A percentile compares a stretch with the other conserved stretches of the same genome.
phyloP scores from a whole-genome alignment of 2,888 invertebrate species.

The Diloba caeruleocephala region DNA sequence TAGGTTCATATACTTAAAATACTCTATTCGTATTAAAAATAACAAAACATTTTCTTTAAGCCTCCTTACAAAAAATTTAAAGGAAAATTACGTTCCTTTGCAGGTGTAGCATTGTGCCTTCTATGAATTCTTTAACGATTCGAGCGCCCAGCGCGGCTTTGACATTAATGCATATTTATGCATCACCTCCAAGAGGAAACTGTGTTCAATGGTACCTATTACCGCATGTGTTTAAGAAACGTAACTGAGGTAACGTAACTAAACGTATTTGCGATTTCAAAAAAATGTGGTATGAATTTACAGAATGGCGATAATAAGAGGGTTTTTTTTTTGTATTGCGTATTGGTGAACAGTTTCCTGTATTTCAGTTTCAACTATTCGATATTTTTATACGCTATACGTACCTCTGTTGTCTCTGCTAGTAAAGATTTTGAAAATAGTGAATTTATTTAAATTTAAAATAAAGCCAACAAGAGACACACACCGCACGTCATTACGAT shows the following conservation, averaged over 20 bases:
- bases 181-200: constrained; percentile 22
- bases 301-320: not conserved
- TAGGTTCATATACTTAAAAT: no score
- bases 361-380: no score
- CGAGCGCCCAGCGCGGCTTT: constrained; percentile 20
- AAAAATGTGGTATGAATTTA: not conserved
- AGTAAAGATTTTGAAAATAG: no score
- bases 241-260: constrained; percentile 11
- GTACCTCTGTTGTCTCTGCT: no score
- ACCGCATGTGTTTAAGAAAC: constrained; percentile 8
- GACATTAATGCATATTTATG: constrained; percentile 51
- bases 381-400: no score
- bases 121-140: constrained; percentile 46
- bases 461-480: no score
- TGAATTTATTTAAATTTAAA: no score
- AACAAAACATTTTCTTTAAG: constrained; percentile 2
- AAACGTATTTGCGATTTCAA: not conserved
- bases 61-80: constrained; percentile 4
- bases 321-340: not conserved
- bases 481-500: no score
- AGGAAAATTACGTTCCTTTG: constrained; percentile 5
- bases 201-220: constrained; percentile 20
- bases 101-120: constrained; percentile 24
- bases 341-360: no score
- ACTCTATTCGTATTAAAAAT: constrained; percentile 2